These are phyloP conservation scores for Gymnorhina tibicen DNA, from an alignment of 2,113 vertebrate genomes.

Conservation along the genomic window DNA sequence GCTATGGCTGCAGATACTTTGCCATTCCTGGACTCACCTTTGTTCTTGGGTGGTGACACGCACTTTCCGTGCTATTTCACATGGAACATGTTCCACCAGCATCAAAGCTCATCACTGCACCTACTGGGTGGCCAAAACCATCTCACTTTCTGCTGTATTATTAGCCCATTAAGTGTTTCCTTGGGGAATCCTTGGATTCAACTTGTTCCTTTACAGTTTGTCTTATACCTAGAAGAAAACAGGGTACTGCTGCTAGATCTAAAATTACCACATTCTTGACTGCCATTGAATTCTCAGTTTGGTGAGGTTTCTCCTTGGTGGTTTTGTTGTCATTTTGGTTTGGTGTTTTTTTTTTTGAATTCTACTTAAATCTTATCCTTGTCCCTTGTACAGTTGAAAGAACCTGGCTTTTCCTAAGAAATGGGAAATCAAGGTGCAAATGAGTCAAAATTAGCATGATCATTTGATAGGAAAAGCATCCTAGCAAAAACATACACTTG, in stretches of 20 bases:
- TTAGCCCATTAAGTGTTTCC: not conserved
- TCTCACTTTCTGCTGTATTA: rapidly evolving
- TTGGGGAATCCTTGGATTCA: not conserved
- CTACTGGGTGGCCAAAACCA: not conserved
- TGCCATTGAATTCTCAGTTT: not conserved
- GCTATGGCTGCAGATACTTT: not conserved
- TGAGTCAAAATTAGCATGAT: not conserved
- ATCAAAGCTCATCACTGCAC: not conserved
- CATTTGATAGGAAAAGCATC: not conserved
- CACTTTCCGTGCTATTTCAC: not conserved
- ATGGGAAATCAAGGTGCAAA: not conserved
- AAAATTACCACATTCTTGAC: not conserved
- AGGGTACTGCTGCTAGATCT: not conserved
- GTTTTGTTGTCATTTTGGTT: not conserved
- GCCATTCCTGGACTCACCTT: not conserved
- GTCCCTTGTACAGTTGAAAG: not conserved
- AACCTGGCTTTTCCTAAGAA: not conserved
- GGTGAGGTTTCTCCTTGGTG: not conserved
- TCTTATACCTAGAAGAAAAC: not conserved
- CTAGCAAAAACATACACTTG: not conserved
- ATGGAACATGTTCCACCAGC: not conserved
- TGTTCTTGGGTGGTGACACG: not conserved
- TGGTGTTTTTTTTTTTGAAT: not conserved
- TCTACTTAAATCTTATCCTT: not conserved
- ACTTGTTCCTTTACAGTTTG: not conserved